A percentile compares a stretch with the other conserved stretches of the same genome.
These are phyloP conservation scores for Motacilla tschutschensis DNA, from an alignment of 2,113 vertebrate species.

Conservation along the genomic window DNA sequence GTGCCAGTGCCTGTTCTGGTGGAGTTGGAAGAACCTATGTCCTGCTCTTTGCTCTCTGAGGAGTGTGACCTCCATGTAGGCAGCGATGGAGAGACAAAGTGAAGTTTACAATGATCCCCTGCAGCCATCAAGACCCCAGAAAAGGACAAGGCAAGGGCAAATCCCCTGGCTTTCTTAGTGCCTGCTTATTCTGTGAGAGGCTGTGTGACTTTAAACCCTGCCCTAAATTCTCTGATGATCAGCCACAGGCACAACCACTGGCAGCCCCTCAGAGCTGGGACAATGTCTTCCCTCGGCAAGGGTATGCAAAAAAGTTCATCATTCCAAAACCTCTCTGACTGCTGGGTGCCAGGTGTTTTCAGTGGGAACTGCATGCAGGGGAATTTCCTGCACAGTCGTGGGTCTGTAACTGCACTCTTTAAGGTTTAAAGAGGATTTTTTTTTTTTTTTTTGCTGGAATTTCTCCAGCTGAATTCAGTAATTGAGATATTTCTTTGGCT, in stretches of 20 bases:
- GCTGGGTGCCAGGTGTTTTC: neutral
- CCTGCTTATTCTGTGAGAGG: neutral
- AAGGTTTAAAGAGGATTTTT: neutral
- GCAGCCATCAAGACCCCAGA: neutral
- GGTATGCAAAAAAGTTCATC: accelerated
- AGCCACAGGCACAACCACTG: neutral
- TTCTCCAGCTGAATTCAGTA: neutral
- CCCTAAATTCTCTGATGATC: neutral
- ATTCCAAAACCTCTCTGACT: accelerated
- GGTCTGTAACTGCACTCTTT: neutral
- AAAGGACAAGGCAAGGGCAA: neutral
- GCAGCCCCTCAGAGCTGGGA: accelerated
- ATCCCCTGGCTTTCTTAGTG: neutral
- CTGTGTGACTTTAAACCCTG: neutral
- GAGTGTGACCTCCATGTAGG: accelerated
- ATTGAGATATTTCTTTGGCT: neutral
- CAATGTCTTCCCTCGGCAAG: neutral
- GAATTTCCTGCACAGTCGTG: neutral
- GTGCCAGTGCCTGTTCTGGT: accelerated
- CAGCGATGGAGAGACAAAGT: accelerated
- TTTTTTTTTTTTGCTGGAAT: neutral
- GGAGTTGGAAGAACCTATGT: neutral
- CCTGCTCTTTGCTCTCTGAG: neutral
- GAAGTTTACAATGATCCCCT: accelerated
- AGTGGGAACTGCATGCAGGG: accelerated